These are phyloP conservation scores for Cerastis leucographa DNA, from an alignment of 2,888 invertebrate species.

Conservation along the genomic window DNA sequence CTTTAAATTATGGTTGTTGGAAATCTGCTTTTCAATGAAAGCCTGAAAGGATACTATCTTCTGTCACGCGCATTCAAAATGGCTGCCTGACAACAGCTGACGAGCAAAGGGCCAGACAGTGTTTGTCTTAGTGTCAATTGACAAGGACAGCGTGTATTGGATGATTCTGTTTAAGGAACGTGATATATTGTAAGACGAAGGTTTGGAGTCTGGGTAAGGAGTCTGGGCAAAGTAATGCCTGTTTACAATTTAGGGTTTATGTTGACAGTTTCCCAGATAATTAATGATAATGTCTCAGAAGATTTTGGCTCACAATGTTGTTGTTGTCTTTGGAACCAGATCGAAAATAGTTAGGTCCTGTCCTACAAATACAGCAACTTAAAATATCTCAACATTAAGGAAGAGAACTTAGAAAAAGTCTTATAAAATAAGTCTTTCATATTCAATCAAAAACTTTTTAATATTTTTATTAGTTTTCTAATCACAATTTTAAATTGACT, in stretches of 20 bases:
- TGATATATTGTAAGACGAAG: slow-evolving; percentile 36
- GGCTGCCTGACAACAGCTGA: slow-evolving; percentile 23
- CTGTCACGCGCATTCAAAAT: slow-evolving; percentile 20
- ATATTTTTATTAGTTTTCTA: neutral
- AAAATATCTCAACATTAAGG: neutral
- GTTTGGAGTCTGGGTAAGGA: neutral
- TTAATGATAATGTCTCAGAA: neutral
- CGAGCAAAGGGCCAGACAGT: slow-evolving; percentile 24
- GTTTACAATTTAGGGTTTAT: slow-evolving; percentile 13
- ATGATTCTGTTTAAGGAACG: slow-evolving; percentile 38
- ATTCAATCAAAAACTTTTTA: neutral
- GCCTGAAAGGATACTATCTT: neutral
- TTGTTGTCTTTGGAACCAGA: neutral
- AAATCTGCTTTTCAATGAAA: neutral
- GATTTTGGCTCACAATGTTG: neutral
- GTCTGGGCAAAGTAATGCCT: slow-evolving; percentile 8
- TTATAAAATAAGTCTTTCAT: neutral
- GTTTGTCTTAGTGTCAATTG: slow-evolving; percentile 46
- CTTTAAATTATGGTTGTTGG: neutral
- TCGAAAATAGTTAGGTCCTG: neutral
- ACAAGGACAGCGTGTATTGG: slow-evolving; percentile 53
- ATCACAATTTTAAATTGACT: slow-evolving; percentile 1
- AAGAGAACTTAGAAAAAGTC: neutral
- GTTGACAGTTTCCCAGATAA: neutral
- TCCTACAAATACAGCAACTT: neutral